Evolutionary conservation across 2,797 vertebrate genomes (phyloP).

Genomic region (Apogon hyalosoma): DNA sequence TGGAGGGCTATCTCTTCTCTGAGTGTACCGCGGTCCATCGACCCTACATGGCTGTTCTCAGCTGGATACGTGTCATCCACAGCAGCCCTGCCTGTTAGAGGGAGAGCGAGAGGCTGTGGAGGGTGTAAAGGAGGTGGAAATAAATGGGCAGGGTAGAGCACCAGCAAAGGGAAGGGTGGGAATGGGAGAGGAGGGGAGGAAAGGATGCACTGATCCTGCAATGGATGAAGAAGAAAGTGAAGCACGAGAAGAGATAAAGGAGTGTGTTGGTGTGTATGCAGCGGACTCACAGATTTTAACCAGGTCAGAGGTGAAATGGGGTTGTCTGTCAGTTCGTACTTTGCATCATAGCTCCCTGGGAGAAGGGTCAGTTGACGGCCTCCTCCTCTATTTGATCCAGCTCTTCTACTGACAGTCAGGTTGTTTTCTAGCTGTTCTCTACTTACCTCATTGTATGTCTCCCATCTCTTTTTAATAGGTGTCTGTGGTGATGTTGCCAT

Average conservation of each 20-base stretch:
- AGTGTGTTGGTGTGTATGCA: slow-evolving; percentile 16
- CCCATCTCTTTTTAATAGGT: slow-evolving; percentile 57
- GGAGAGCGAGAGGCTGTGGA: slow-evolving; percentile 47
- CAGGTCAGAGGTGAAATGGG: slow-evolving; percentile 66
- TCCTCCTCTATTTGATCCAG: slow-evolving; percentile 29
- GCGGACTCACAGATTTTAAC: slow-evolving; percentile 33
- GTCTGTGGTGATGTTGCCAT: slow-evolving; percentile 70
- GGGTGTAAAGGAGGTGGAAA: slow-evolving; percentile 59
- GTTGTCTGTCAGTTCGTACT: slow-evolving; percentile 66
- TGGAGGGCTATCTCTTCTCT: slow-evolving; percentile 57
- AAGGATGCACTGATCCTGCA: slow-evolving; percentile 12
- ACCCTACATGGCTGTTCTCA: slow-evolving; percentile 79
- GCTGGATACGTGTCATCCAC: slow-evolving; percentile 80
- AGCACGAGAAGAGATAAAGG: slow-evolving; percentile 32
- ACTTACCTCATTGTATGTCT: slow-evolving; percentile 30
- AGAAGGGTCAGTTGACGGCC: slow-evolving; percentile 39
- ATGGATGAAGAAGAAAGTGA: slow-evolving; percentile 40
- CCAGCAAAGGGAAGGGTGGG: slow-evolving; percentile 27
- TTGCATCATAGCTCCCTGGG: slow-evolving; percentile 51
- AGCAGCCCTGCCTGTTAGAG: slow-evolving; percentile 73
- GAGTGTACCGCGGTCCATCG: slow-evolving; percentile 73
- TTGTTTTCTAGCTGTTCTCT: slow-evolving; percentile 44
- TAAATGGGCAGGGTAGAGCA: slow-evolving; percentile 54
- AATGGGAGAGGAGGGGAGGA: background rate
- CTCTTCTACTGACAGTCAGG: slow-evolving; percentile 22